Evolutionary conservation across 2,113 vertebrate genomes (phyloP).

Genomic region (Myotis lucifugus): DNA sequence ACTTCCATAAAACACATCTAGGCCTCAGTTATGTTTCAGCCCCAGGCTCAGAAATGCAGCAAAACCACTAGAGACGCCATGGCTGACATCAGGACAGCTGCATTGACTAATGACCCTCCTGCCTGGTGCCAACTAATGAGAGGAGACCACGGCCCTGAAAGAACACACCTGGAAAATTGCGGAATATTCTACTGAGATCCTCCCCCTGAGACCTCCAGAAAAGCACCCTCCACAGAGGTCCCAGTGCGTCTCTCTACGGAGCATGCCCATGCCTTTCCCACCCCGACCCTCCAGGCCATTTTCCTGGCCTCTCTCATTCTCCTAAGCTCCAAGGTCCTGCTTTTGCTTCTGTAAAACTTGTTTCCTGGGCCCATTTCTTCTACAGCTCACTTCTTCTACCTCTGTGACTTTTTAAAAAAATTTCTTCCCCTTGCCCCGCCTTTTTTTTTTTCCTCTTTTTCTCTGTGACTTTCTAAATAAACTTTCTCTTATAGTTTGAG

Average conservation of each 20-base stretch:
- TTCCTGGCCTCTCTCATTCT: not conserved
- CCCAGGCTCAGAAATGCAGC: not conserved
- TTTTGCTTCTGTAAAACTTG: not conserved
- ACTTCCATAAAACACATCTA: not conserved
- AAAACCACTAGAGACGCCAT: not conserved
- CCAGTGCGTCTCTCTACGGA: not conserved
- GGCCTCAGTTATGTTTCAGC: not conserved
- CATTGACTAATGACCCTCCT: not conserved
- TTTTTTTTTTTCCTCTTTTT: not conserved
- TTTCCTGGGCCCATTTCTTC: not conserved
- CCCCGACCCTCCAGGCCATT: accelerated
- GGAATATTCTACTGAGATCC: not conserved
- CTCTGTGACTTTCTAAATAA: not conserved
- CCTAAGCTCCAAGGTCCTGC: not conserved
- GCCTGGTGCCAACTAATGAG: not conserved
- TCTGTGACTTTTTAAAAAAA: not conserved
- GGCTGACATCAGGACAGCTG: not conserved
- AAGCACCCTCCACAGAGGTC: not conserved
- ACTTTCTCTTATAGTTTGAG: not conserved
- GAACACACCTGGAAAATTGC: not conserved
- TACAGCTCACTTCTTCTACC: not conserved
- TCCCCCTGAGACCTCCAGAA: not conserved
- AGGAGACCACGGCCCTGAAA: not conserved
- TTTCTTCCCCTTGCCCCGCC: not conserved
- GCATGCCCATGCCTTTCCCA: not conserved